Evolutionary conservation across 2,797 vertebrate species (phyloP), one percentile per base, ranked within the genome.

Genomic region (Spinus olivaceus): DNA sequence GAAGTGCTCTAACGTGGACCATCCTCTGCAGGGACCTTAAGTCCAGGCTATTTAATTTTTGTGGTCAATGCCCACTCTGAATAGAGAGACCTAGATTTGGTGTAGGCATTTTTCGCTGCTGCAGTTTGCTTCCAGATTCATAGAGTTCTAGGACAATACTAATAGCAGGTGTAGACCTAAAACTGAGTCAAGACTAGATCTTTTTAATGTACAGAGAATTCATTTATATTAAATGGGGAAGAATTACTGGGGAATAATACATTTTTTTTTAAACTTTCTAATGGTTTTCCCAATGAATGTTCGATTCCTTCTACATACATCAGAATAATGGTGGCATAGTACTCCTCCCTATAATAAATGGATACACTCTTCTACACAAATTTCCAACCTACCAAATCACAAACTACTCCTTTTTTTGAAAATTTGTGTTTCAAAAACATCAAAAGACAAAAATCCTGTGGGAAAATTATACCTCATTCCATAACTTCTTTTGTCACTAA

Each of bases 381-480:
- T 8, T 73, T 95, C 80, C 59, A 83, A n/a, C 12, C 18, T 67
- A 77, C 16, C 9, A 77, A 65, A 61, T 72, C 51, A 65, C 24
- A 86, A 72, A 91, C 33, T 30, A 94, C 3, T 1, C 6, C 4
- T 51, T 50, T 73, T 50, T 44, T 42, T 12, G 2, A 32, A 51
- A 69, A 30, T 54, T 60, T 95, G 24, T 93, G 37, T 73, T 95
- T 95, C 35, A 74, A 88, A 96, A 80, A 89, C 86, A 94, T 96
- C 79, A 96, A 95, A 96, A 77, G 86, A 94, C 39, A 93, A 95
- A 95, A 90, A 33, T 90, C 70, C 86, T 96, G 89, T 96, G 94
- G 92, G 90, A 96, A 97, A 97, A 92, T 95, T 93, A 95, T 94
- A 46, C 57, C 42, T 46, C 2, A 1, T 63, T 72, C 94, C 65